Evolutionary conservation across 1,140 invertebrate genomes (phyloP), one percentile per base, ranked within the genome.

Genomic region (Sarcophaga bullata): DNA sequence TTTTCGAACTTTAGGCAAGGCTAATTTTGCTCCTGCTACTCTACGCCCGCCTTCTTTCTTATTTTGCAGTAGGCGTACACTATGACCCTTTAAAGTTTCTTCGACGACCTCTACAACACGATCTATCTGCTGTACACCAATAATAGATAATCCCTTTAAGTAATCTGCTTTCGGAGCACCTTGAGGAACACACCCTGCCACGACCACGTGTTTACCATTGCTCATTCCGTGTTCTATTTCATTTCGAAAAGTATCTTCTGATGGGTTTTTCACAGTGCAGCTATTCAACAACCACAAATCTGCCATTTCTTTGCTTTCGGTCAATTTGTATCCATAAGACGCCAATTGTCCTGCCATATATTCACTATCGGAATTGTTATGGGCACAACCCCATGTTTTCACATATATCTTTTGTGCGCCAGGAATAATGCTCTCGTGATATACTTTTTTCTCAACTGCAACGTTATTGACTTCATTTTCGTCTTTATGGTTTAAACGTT

Each of bases 41-140:
- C 98, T 98, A 85, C 95, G 95, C 0, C 95, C 95, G 73, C 93
- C 92, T 84, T 92, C 90, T 88, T 96, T 95, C 91, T 96, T 95
- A 90, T 97, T 98, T 85, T 97, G 94, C 0, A 95, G 94, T 83
- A 98, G 92, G 3, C 87, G 86, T 0, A 91, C 90, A 48, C 86
- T 90, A 72, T 91, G 93, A 91, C 97, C 98, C 93, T 98, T 98
- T 0, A 99, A 89, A 0, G 98, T 98, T 92, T 99, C 98, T 89
- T 99, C 98, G 0, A 99, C 97, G n/a, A 99, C 97, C 91, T 99
- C 97, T 0, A 99, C 95, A n/a, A 99, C 96, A 85, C 97, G 92
- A 89, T 99, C 98, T 85, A 99, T 99, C 91, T 99, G 98, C 86
- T 99, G 97, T 0, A 99, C 98, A 9, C 98, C 98, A 58, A 99